Evolutionary conservation across 1,140 invertebrate species (phyloP).

Genomic region (Cotesia typhae): DNA sequence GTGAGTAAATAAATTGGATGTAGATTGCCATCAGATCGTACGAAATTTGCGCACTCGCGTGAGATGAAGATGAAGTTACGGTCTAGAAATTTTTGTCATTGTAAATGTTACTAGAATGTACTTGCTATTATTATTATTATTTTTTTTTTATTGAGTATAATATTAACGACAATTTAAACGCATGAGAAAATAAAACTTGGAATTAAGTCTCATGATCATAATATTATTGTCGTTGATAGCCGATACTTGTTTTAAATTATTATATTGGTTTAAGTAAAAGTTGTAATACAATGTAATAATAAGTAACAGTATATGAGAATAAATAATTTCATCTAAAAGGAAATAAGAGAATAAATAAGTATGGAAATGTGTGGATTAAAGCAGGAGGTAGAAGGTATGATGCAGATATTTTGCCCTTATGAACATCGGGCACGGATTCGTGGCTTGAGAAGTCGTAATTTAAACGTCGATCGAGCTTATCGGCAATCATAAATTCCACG

Average conservation of each 20-base stretch:
- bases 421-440: slow-evolving; percentile 15
- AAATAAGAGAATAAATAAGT: background rate
- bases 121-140: too few species aligned
- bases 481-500: slow-evolving; percentile 28
- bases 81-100: slow-evolving; percentile 24
- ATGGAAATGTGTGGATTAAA: background rate
- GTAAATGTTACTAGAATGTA: slow-evolving; percentile 15
- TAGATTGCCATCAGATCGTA: slow-evolving; percentile 11
- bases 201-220: slow-evolving; percentile 1
- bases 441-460: slow-evolving; percentile 20
- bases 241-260: background rate
- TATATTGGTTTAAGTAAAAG: background rate
- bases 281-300: too few species aligned
- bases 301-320: too few species aligned
- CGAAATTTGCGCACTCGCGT: slow-evolving; percentile 18
- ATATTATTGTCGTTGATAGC: slow-evolving; percentile 21
- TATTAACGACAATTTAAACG: background rate
- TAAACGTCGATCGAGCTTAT: slow-evolving; percentile 29
- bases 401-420: slow-evolving; percentile 12
- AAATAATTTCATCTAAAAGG: too few species aligned
- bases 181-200: slow-evolving; percentile 6
- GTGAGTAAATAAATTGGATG: slow-evolving; percentile 8
- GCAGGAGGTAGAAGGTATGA: background rate
- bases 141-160: too few species aligned
- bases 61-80: slow-evolving; percentile 21